phyloP scores from a whole-genome alignment of 2,888 invertebrate genomes.

The Euclidia mi region DNA sequence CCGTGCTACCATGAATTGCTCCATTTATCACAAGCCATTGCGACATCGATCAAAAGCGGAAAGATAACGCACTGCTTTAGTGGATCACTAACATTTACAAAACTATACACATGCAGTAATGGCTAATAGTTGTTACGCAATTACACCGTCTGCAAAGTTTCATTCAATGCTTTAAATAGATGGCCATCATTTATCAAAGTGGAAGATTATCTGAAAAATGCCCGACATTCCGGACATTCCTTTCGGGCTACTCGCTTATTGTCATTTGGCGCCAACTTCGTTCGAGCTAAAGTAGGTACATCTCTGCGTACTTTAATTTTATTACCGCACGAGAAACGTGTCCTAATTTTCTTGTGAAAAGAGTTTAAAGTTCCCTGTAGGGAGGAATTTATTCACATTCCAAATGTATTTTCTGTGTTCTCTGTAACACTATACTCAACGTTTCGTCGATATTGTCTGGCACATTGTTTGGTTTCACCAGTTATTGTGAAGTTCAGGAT shows the following conservation, averaged over 20 bases:
- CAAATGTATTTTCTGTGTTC: too few relatives aligned
- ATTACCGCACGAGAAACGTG: too few relatives aligned
- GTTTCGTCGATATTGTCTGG: too few relatives aligned
- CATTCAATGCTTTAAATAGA: slow-evolving; percentile 17
- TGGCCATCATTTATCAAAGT: slow-evolving; percentile 34
- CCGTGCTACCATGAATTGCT: slow-evolving; percentile 38
- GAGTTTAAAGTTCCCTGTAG: too few relatives aligned
- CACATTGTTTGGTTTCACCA: too few relatives aligned
- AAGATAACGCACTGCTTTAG: slow-evolving; percentile 24
- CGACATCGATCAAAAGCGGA: too few relatives aligned
- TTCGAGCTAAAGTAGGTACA: slow-evolving; percentile 48
- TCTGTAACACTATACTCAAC: too few relatives aligned
- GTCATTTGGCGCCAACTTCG: too few relatives aligned
- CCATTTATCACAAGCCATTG: too few relatives aligned
- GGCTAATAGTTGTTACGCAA: slow-evolving; percentile 20
- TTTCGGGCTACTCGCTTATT: slow-evolving; percentile 33
- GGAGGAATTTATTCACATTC: slow-evolving; percentile 36
- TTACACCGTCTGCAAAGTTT: slow-evolving; percentile 3
- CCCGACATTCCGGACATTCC: slow-evolving; percentile 42
- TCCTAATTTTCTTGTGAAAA: too few relatives aligned
- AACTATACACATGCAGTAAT: slow-evolving; percentile 16
- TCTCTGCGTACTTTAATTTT: slow-evolving; percentile 40
- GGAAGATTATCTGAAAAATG: too few relatives aligned
- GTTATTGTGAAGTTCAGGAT: slow-evolving; percentile 20
- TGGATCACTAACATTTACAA: too few relatives aligned